These are phyloP conservation scores for Albula goreensis DNA, from an alignment of 2,113 vertebrate genomes.

Conservation along the genomic window DNA sequence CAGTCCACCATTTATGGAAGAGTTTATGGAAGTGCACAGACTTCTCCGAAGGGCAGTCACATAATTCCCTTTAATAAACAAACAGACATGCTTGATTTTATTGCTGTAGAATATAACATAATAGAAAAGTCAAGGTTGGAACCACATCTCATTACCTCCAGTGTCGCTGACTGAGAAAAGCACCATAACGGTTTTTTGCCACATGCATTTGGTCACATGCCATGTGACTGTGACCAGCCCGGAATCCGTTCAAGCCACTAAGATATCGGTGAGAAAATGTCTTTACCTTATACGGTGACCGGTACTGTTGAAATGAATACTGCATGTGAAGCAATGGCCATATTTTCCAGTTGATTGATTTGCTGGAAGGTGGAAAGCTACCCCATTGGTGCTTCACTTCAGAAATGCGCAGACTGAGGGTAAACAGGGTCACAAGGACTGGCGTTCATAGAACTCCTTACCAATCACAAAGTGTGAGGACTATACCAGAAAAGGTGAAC, in stretches of 20 bases:
- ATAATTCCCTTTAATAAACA: background rate
- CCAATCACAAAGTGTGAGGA: slow-evolving; percentile 40
- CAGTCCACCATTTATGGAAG: background rate
- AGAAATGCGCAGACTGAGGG: slow-evolving; percentile 43
- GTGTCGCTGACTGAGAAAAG: slow-evolving; percentile 47
- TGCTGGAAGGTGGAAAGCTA: slow-evolving; percentile 5
- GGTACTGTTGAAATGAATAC: slow-evolving; percentile 19
- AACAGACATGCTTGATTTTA: background rate
- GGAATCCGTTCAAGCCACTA: slow-evolving; percentile 31
- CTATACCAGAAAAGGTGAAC: slow-evolving; percentile 48
- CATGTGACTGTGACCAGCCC: slow-evolving; percentile 3
- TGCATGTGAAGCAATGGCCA: slow-evolving; percentile 29
- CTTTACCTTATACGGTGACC: slow-evolving; percentile 22
- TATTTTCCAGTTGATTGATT: slow-evolving; percentile 33
- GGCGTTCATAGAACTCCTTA: slow-evolving; percentile 65
- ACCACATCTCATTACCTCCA: slow-evolving; percentile 34
- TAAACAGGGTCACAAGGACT: slow-evolving; percentile 59
- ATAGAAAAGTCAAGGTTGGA: slow-evolving; percentile 37
- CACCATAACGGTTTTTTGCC: slow-evolving; percentile 37
- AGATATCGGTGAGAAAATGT: slow-evolving; percentile 41
- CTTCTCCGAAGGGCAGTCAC: background rate
- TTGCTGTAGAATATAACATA: slow-evolving; percentile 12
- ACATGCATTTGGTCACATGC: background rate
- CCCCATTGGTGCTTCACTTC: slow-evolving; percentile 27
- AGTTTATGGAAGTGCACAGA: background rate